Base-by-base conservation (phyloP, 2,113 vertebrate genomes). In the Dendropsophus ebraccatus region DNA sequence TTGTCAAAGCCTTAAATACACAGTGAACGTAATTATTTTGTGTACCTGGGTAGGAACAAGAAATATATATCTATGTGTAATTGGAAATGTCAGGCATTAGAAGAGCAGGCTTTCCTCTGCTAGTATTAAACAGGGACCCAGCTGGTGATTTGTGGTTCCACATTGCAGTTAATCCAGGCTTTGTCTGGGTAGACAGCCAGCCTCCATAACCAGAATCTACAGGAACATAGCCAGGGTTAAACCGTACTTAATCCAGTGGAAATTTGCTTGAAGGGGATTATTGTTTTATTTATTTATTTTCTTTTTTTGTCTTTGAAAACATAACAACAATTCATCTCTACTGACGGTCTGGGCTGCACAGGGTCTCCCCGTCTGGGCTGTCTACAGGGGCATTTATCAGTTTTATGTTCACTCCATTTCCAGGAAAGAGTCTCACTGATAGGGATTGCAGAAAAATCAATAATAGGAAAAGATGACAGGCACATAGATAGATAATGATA, bases 171-270 rank as follows among this genome's bases (percentile, higher is more conserved):
- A 86, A 86, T 86, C 84, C 84, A 81, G 77, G 84, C 84, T 86
- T 86, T 86, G 84, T 86, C 77, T 86, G 84, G 84, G 84, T 86
- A 86, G 84, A 73, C 77, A 86, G 84, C 77, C 84, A 86, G 77
- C 84, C 77, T 86, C 77, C 84, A 86, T 79, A 81, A 86, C 76
- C 77, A 86, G 76, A 86, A 86, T 80, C 84, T 86, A 72, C 77
- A 81, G 77, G 77, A 86, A 58, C 49, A 86, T 69, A 45, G 84
- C 76, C 65, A 80, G 84, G 75, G 84, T 70, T 86, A 86, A 86
- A 86, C 84, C 84, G 84, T 69, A 52, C 75, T 86, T 86, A 86
- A 86, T 86, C 84, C 84, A 72, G 62, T 86, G 84, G 84, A 86
- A 86, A 86, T 86, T 86, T 86, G 77, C 84, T 86, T 86, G 77